Evolutionary conservation across 2,797 vertebrate genomes (phyloP).

Genomic region (Amphiprion clarkii): DNA sequence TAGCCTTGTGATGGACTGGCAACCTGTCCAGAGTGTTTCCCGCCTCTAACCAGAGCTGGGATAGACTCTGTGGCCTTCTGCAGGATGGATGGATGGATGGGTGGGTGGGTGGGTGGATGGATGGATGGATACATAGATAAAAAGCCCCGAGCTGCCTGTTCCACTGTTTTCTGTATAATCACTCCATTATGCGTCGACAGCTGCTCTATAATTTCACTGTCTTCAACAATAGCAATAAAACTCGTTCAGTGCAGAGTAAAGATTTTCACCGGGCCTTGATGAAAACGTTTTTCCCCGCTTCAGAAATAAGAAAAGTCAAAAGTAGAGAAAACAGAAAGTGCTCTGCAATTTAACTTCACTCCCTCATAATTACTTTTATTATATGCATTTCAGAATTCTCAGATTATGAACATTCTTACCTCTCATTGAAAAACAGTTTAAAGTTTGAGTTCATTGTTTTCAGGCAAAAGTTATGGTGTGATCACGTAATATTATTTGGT

Average conservation of each 20-base stretch:
- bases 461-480: background rate
- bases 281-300: background rate
- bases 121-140: too few species aligned
- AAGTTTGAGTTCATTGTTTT: background rate
- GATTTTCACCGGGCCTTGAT: background rate
- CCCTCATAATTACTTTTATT: background rate
- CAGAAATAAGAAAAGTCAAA: background rate
- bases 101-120: too few species aligned
- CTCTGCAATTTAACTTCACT: background rate
- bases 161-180: background rate
- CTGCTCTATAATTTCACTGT: background rate
- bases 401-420: background rate
- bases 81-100: too few species aligned
- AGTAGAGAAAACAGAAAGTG: background rate
- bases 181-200: background rate
- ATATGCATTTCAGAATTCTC: background rate
- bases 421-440: background rate
- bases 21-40: too few species aligned
- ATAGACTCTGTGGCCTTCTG: background rate
- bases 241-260: background rate
- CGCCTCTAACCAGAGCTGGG: too few species aligned
- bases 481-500: too few species aligned
- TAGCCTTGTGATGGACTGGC: too few species aligned
- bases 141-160: background rate
- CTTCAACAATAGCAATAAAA: background rate